These are phyloP conservation scores for Sphyrna mokarran DNA, from an alignment of 2,113 vertebrate genomes.

Conservation along the genomic window DNA sequence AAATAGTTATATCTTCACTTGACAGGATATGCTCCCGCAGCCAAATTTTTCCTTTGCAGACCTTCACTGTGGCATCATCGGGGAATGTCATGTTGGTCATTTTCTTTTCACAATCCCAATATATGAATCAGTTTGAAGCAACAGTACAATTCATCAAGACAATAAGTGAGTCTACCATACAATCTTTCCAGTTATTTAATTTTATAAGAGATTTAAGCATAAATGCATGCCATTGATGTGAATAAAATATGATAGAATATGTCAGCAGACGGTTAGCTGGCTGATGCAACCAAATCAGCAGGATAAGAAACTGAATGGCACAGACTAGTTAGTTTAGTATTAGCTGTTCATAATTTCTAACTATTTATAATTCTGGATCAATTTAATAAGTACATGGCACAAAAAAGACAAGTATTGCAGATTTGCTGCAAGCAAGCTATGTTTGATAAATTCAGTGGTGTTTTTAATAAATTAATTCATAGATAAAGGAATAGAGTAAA, in stretches of 20 bases:
- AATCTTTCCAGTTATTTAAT: not conserved
- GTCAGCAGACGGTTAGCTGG: not conserved
- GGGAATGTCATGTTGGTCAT: conserved; percentile 32
- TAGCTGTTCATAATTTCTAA: not conserved
- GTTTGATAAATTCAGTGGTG: not conserved
- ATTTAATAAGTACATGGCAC: not conserved
- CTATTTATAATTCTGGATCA: not conserved
- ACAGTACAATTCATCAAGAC: not conserved
- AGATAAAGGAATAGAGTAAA: not conserved
- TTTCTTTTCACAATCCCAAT: conserved; percentile 12
- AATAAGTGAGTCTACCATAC: conserved; percentile 4
- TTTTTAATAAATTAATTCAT: not conserved
- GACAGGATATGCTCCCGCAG: conserved; percentile 32
- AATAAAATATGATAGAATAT: not conserved
- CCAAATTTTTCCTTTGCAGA: not conserved
- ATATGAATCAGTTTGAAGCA: conserved; percentile 28
- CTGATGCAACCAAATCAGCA: not conserved
- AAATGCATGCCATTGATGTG: not conserved
- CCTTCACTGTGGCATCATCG: conserved; percentile 35
- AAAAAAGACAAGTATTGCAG: not conserved
- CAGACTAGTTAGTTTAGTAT: not conserved
- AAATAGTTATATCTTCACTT: not conserved
- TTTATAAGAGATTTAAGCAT: not conserved
- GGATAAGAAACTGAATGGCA: not conserved
- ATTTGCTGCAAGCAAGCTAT: not conserved